Percentiles rank a stretch among this genome's conserved stretches.
Conservation (phyloP, 2,888 invertebrate species). For the Thera obeliscata region DNA sequence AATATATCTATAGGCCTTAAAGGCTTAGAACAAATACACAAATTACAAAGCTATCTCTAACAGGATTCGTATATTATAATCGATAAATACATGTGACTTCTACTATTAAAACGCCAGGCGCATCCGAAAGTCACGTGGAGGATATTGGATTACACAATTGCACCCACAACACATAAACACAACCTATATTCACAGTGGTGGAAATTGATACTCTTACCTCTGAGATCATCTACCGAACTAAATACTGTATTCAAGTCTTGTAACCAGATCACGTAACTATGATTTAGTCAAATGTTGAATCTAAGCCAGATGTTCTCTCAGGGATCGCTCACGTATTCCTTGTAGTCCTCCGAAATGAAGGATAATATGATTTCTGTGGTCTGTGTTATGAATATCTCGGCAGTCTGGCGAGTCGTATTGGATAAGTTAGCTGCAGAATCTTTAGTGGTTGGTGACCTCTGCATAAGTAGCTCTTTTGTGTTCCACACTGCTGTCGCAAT, state of each 20-base stretch:
- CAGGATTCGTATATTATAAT: not conserved
- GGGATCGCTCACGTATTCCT: slow-evolving; percentile 28
- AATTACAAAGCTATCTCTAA: too few species aligned
- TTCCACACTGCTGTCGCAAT: slow-evolving; percentile 1
- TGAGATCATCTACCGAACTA: slow-evolving; percentile 1
- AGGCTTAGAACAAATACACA: too few species aligned
- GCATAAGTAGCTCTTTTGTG: not conserved
- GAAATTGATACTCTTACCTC: slow-evolving; percentile 21
- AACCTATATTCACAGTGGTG: slow-evolving; percentile 5
- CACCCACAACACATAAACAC: not conserved
- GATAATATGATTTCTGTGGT: slow-evolving; percentile 9
- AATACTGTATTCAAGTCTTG: not conserved
- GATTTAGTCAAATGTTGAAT: slow-evolving; percentile 24
- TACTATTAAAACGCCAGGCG: slow-evolving; percentile 1
- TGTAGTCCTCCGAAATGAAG: slow-evolving; percentile 21
- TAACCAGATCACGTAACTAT: not conserved
- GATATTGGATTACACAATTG: slow-evolving; percentile 18
- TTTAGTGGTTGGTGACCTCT: slow-evolving; percentile 8
- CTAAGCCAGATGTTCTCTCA: slow-evolving; percentile 27
- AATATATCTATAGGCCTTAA: too few species aligned
- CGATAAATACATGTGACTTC: slow-evolving; percentile 4
- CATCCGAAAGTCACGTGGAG: slow-evolving; percentile 11
- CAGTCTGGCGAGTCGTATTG: slow-evolving; percentile 9
- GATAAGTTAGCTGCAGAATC: not conserved
- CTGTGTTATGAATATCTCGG: slow-evolving; percentile 15